Conservation (phyloP, 2,113 vertebrate genomes). For the Romanogobio albipinnatus region DNA sequence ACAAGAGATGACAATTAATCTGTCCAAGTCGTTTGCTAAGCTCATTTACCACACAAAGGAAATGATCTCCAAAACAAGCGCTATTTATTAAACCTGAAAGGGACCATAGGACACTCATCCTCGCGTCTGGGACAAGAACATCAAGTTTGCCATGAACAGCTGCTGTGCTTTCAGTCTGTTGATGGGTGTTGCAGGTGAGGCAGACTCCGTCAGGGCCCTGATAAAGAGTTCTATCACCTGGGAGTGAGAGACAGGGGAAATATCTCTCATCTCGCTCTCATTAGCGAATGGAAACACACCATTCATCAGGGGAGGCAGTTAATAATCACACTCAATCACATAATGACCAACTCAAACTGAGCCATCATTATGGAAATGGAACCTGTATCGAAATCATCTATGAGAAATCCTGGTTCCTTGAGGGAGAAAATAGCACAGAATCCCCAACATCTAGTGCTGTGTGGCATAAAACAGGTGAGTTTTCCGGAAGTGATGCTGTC, state of each 20-base stretch:
- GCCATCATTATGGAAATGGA: constrained; percentile 67
- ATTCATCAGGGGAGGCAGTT: constrained; percentile 68
- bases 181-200: constrained; percentile 32
- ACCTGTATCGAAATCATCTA: constrained; percentile 62
- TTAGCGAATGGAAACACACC: constrained; percentile 73
- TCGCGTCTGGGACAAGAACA: neutral
- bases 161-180: constrained; percentile 27
- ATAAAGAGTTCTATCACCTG: constrained; percentile 59
- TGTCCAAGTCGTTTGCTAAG: constrained; percentile 8
- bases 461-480: constrained; percentile 41
- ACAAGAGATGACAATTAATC: constrained; percentile 31
- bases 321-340: constrained; percentile 74
- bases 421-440: constrained; percentile 30
- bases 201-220: constrained; percentile 45
- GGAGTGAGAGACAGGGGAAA: constrained; percentile 53
- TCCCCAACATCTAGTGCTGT: neutral
- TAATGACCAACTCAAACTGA: constrained; percentile 67
- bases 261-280: constrained; percentile 66
- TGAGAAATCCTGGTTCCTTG: constrained; percentile 36
- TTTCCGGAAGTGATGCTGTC: constrained; percentile 43
- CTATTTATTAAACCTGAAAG: constrained; percentile 16
- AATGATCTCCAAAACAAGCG: neutral
- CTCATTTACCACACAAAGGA: constrained; percentile 33
- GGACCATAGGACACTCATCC: constrained; percentile 15
- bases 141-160: neutral